Base-by-base conservation (phyloP, 1,140 invertebrate species). In the Papilio helenus region DNA sequence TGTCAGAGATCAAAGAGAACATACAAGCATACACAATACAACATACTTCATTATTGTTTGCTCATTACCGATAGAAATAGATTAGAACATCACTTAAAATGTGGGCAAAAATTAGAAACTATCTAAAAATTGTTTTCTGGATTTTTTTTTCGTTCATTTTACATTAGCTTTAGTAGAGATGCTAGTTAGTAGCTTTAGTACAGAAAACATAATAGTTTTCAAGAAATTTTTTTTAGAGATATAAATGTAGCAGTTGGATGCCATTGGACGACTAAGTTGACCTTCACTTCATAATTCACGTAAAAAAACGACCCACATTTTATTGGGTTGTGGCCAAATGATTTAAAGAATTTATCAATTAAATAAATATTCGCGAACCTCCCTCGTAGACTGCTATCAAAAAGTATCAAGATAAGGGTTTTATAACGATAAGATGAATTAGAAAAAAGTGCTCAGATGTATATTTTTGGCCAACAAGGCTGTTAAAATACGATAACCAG, bases 301-400 rank as follows among this genome's bases (percentile, higher is more conserved):
- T 55, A 80, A 81, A 80, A 79, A 83, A 81, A 76, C 82, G 82
- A 82, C 73, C 81, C 78, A 80, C 80, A 81, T 82, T 81, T 85
- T 68, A 82, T 82, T 85, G 84, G 83, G 73, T 42, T 51, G 12
- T 3, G 42, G 84, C 82, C 84, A 85, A 83, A 68, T 68, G 26
- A 68, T 68, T 29, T 68, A 29, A 65, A 68, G 23, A 68, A 68
- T 68, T 68, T 34, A 29, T 4, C 61, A 68, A 68, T 68, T 68
- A 34, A 68, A 68, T 34, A 68, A 68, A 68, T 29, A 65, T 65
- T 29, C 12, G 61, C 23, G 12, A 68, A 68, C 61, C 26, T 68
- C 61, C 26, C 23, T 16, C 61, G 23, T 29, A 61, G 14, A 68
- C 7, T 29, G 61, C 8, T 29, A 71, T 72, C 79, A 20, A 26